Conservation (phyloP, 2,113 vertebrate genomes). For the Elaphurus davidianus region DNA sequence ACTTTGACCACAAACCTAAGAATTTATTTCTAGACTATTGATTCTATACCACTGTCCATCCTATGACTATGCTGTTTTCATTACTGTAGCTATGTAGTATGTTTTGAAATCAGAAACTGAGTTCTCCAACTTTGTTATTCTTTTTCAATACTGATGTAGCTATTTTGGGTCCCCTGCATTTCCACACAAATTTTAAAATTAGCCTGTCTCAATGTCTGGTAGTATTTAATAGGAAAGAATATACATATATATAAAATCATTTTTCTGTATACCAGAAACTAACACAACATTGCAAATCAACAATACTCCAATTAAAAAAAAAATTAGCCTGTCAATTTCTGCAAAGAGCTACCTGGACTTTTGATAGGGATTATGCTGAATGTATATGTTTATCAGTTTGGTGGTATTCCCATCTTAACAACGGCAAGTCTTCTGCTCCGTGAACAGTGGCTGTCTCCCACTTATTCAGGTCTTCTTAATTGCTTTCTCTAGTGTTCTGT, state of each 20-base stretch:
- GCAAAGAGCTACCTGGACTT: neutral
- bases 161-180: too few species aligned
- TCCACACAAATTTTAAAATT: too few species aligned
- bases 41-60: neutral
- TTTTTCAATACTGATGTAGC: neutral
- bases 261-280: neutral
- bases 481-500: neutral
- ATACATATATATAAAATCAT: neutral
- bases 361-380: neutral
- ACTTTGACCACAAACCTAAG: neutral
- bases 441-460: neutral
- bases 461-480: neutral
- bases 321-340: neutral
- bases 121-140: neutral
- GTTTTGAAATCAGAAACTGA: slow-evolving; percentile 19
- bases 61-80: neutral
- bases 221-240: neutral
- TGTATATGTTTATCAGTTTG: neutral
- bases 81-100: neutral
- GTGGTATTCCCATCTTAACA: neutral
- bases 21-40: neutral
- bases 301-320: neutral
- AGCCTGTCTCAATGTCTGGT: too few species aligned
- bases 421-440: neutral
- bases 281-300: neutral